phyloP scores from a whole-genome alignment of 2,888 invertebrate species.

The Protodeltote pygarga region DNA sequence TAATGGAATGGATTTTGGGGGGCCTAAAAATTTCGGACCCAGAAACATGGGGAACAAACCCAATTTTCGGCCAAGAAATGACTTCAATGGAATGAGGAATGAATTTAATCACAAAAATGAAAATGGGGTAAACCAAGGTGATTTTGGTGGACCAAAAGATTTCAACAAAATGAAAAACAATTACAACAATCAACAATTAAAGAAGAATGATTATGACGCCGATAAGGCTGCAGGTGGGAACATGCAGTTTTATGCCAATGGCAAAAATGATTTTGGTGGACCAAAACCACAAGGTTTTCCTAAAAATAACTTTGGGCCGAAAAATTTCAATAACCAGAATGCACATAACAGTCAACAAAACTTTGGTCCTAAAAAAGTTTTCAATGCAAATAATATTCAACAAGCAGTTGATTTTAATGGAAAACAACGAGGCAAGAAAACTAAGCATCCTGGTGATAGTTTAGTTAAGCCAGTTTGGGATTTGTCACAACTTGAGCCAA shows the following conservation, averaged over 20 bases:
- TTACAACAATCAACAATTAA: constrained; percentile 71
- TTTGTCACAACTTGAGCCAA: constrained; percentile 90
- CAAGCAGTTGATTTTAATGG: constrained; percentile 70
- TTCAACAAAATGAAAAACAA: constrained; percentile 77
- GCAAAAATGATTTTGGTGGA: constrained; percentile 81
- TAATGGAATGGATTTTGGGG: constrained; percentile 82
- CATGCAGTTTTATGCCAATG: constrained; percentile 81
- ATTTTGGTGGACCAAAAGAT: constrained; percentile 83
- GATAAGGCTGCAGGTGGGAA: constrained; percentile 71
- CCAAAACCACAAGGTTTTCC: constrained; percentile 77
- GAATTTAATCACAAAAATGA: constrained; percentile 76
- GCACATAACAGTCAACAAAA: constrained; percentile 63
- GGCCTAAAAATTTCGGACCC: constrained; percentile 82
- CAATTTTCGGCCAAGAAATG: constrained; percentile 82
- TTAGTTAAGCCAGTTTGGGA: constrained; percentile 95
- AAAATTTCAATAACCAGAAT: constrained; percentile 74
- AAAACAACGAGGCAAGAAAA: constrained; percentile 88
- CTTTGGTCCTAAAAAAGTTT: constrained; percentile 74
- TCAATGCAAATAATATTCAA: constrained; percentile 69
- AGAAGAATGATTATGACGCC: constrained; percentile 74
- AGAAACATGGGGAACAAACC: constrained; percentile 78
- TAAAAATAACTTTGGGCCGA: constrained; percentile 76
- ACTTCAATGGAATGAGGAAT: constrained; percentile 81
- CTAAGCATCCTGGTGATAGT: constrained; percentile 91
- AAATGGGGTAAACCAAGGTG: constrained; percentile 71